Evolutionary conservation across 2,888 invertebrate genomes (phyloP), one percentile per base, ranked within the genome.

Genomic region (Perizoma flavofasciatum): DNA sequence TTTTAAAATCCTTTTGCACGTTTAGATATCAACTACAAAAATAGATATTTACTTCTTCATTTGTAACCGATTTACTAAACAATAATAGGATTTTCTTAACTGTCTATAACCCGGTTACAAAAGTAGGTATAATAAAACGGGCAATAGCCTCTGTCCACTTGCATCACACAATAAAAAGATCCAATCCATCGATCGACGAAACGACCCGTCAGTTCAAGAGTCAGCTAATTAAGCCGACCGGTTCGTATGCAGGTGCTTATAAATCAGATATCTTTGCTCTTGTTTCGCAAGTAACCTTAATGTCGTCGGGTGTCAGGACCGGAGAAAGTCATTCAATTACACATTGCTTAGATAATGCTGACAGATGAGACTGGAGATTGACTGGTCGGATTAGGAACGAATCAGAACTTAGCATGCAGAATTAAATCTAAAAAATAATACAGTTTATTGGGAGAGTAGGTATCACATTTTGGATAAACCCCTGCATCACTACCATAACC

Each of bases 281-380:
- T 64, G 58, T 60, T 64, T 64, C 46, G 63, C 63, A 60, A 59
- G 46, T 44, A 51, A 59, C 63, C 56, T 56, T 56, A 43, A 55
- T 53, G 50, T 50, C 55, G 55, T 39, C 55, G 43, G 48, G 51
- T 52, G 57, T 49, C 52, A 58, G 73, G 77, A 72, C 69, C 51
- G 67, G 79, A 77, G 82, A 84, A 81, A 84, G 83, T 72, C 60
- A 74, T 78, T 77, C 71, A 78, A 80, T 79, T 78, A 74, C 58
- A 66, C 70, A 70, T 68, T 69, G 66, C 62, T 71, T 50, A 69
- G 68, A 69, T 72, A 68, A 66, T 65, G 65, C 66, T 68, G 70
- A 61, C 66, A 66, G 65, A 58, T 67, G 66, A 49, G 63, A 60
- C 59, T 62, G 52, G 55, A 41, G 46, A 56, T 56, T 32, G 32